Evolutionary conservation across 2,888 invertebrate species (phyloP).

Genomic region (Siphlonurus alternatus): DNA sequence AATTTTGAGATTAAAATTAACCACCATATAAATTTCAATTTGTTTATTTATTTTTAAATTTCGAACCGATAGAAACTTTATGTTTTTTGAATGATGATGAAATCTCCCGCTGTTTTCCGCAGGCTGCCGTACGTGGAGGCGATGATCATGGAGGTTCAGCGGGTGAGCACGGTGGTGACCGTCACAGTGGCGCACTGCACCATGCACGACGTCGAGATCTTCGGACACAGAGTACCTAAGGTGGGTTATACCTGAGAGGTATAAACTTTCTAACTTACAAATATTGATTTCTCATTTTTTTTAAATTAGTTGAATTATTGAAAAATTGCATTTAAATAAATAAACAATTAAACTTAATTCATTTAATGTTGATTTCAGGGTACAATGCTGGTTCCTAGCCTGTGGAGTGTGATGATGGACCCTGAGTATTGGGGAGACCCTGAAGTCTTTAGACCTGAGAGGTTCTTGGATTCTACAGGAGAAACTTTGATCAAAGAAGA

Average conservation of each 20-base stretch:
- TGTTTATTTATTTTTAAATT: no score
- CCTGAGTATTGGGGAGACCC: slow-evolving; percentile 17
- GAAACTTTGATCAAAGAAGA: slow-evolving; percentile 11
- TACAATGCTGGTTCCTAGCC: slow-evolving; percentile 14
- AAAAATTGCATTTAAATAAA: no score
- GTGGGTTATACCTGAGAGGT: slow-evolving; percentile 22
- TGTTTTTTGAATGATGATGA: no score
- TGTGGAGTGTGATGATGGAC: slow-evolving; percentile 17
- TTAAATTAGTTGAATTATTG: no score
- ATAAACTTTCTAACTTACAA: no score
- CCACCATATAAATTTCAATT: no score
- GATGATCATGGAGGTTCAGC: slow-evolving; percentile 32
- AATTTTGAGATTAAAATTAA: no score
- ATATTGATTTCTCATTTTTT: no score
- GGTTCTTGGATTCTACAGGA: slow-evolving; percentile 13
- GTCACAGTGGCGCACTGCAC: slow-evolving; percentile 36
- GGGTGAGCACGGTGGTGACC: slow-evolving; percentile 32
- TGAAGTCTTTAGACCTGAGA: slow-evolving; percentile 16
- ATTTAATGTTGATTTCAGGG: no score
- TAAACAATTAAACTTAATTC: no score
- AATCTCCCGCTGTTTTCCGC: no score
- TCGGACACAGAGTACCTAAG: slow-evolving; percentile 32
- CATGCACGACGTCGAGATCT: slow-evolving; percentile 25
- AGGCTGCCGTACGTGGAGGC: slow-evolving; percentile 25
- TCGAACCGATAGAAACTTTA: no score